These are phyloP conservation scores for Fopius arisanus DNA, from an alignment of 1,140 invertebrate genomes.

Conservation along the genomic window DNA sequence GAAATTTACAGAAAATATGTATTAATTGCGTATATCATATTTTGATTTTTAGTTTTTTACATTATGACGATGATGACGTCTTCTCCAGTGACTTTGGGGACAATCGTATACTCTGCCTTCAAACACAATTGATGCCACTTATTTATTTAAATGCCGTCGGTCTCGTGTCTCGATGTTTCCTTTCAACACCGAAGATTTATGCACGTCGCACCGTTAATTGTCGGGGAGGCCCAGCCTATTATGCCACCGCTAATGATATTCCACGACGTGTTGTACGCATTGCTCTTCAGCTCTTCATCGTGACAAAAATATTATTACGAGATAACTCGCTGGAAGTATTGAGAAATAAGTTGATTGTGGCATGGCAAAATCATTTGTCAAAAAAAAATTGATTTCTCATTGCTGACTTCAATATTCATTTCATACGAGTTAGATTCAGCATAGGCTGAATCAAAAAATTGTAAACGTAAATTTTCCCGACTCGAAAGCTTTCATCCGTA, in stretches of 20 bases:
- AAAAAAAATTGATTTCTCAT: slow-evolving; percentile 48
- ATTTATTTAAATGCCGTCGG: slow-evolving; percentile 36
- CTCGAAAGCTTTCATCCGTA: too few species aligned
- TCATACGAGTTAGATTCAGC: too few species aligned
- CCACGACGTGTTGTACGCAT: slow-evolving; percentile 26
- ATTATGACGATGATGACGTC: slow-evolving; percentile 1
- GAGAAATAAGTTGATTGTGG: not conserved
- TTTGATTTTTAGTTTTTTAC: too few species aligned
- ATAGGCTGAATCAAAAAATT: not conserved
- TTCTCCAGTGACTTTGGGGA: not conserved
- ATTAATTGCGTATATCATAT: too few species aligned
- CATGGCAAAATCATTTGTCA: slow-evolving; percentile 31
- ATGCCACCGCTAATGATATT: slow-evolving; percentile 36
- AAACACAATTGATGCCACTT: slow-evolving; percentile 31
- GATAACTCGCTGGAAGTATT: not conserved
- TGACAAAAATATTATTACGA: slow-evolving; percentile 28
- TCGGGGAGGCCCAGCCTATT: slow-evolving; percentile 27
- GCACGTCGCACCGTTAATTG: slow-evolving; percentile 38
- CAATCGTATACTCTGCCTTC: not conserved
- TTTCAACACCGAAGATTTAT: slow-evolving; percentile 37
- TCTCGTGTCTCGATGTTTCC: slow-evolving; percentile 22
- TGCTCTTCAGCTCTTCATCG: slow-evolving; percentile 19
- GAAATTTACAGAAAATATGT: too few species aligned
- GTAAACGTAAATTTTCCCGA: not conserved
- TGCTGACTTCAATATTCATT: slow-evolving; percentile 11